Evolutionary conservation across 1,140 invertebrate genomes (phyloP), one percentile per base, ranked within the genome.

Genomic region (Schlechtendalia chinensis): DNA sequence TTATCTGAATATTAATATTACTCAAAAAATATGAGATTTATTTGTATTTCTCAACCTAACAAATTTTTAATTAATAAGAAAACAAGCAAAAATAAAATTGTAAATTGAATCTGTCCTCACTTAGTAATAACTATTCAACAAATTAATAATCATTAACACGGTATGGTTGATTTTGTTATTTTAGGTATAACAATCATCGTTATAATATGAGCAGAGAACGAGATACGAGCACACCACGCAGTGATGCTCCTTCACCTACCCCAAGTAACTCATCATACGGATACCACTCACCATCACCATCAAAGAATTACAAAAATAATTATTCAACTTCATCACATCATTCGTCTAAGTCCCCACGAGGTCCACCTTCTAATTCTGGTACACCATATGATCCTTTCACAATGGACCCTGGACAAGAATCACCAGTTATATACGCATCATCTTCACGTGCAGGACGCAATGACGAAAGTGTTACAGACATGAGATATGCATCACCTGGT

Each of bases 131-230:
- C 47, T 14, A 14, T 50, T 14, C 14, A 6, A 50, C 8, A 50
- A 50, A 50, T 50, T 12, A 50, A 6, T 50, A 50, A 50, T 50
- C 47, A 50, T 50, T 39, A n/a, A 39, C 32, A 8, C 32, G 32
- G 32, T 65, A 27, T 29, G 19, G 53, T 29, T 32, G 19, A n/a
- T 75, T 56, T 72, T 32, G 14, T 24, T 39, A 32, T 77, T 77
- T 79, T 29, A 79, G 75, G 39, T 79, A 79, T 50, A 79, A 79
- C 24, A 79, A 79, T 50, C 75, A 79, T 79, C 75, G 75, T 50
- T 79, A 79, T 50, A 79, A n/a, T n/a, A 24, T 17, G 32, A 79
- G 45, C 11, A 24, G 75, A 79, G 75, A 79, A 63, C 63, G 75
- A 24, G 75, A 58, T 24, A 50, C 58, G 12, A 79, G 58, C 45